Evolutionary conservation across 2,888 invertebrate species (phyloP).

Genomic region (Eurois occulta): DNA sequence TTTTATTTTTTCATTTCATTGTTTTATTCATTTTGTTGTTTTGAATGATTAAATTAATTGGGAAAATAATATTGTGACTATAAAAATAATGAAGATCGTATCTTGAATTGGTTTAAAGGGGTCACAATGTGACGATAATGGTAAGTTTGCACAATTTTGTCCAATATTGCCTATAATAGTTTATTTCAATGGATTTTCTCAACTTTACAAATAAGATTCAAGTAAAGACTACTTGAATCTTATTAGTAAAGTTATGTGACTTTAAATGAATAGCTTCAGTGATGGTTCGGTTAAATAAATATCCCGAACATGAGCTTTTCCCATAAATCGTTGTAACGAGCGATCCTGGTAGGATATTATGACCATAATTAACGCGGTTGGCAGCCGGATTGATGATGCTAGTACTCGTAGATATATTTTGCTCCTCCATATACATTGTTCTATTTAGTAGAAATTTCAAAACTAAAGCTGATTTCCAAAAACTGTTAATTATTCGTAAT

Average conservation of each 20-base stretch:
- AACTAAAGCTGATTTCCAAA: no score
- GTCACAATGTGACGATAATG: neutral
- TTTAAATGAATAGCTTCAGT: neutral
- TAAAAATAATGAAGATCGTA: neutral
- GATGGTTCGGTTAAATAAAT: neutral
- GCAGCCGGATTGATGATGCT: neutral
- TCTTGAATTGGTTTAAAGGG: neutral
- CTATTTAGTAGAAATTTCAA: no score
- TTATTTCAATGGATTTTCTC: neutral
- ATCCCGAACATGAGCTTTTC: neutral
- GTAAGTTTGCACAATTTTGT: slow-evolving; percentile 12
- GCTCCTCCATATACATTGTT: no score
- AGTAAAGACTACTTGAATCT: neutral
- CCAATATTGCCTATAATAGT: neutral
- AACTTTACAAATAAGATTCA: no score
- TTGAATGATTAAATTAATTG: neutral
- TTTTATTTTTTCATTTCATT: neutral
- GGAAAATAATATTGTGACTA: neutral
- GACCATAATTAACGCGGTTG: slow-evolving; percentile 5
- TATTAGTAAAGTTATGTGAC: neutral
- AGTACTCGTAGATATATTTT: no score
- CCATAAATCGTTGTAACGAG: slow-evolving; percentile 18
- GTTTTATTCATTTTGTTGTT: neutral
- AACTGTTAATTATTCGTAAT: no score
- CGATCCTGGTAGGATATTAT: slow-evolving; percentile 13